Conservation (phyloP, 2,888 invertebrate genomes). For the Xanthia icteritia region DNA sequence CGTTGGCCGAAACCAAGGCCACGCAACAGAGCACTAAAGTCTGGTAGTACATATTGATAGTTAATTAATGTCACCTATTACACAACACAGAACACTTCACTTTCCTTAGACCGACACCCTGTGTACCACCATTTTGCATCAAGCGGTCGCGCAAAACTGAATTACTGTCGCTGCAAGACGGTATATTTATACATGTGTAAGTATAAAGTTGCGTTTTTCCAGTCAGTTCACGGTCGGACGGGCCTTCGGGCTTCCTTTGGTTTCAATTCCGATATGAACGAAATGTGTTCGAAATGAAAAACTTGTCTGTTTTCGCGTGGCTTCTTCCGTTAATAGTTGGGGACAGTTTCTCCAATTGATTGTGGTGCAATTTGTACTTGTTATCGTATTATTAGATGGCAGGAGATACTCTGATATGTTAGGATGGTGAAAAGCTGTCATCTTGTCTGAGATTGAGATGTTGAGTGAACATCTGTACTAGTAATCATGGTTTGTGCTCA, state of each 20-base stretch:
- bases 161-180: constrained; percentile 82
- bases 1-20: constrained; percentile 73
- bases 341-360: constrained; percentile 75
- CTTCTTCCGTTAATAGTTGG: constrained; percentile 83
- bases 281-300: constrained; percentile 81
- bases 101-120: constrained; percentile 79
- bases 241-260: constrained; percentile 79
- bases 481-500: constrained; percentile 22
- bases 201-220: constrained; percentile 88
- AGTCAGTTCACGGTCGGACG: constrained; percentile 84
- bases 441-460: constrained; percentile 56
- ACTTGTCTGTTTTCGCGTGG: constrained; percentile 77
- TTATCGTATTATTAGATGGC: constrained; percentile 77
- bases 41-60: constrained; percentile 76
- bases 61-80: constrained; percentile 76
- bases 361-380: constrained; percentile 79
- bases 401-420: constrained; percentile 61
- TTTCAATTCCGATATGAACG: constrained; percentile 83
- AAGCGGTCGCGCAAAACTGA: constrained; percentile 89
- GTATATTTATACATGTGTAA: constrained; percentile 89
- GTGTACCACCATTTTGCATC: constrained; percentile 86
- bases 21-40: constrained; percentile 80
- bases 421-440: constrained; percentile 54
- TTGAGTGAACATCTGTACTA: constrained; percentile 52
- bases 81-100: constrained; percentile 82